These are phyloP conservation scores for Cylindroiulus punctatus DNA, from an alignment of 2,888 invertebrate genomes.

Conservation along the genomic window DNA sequence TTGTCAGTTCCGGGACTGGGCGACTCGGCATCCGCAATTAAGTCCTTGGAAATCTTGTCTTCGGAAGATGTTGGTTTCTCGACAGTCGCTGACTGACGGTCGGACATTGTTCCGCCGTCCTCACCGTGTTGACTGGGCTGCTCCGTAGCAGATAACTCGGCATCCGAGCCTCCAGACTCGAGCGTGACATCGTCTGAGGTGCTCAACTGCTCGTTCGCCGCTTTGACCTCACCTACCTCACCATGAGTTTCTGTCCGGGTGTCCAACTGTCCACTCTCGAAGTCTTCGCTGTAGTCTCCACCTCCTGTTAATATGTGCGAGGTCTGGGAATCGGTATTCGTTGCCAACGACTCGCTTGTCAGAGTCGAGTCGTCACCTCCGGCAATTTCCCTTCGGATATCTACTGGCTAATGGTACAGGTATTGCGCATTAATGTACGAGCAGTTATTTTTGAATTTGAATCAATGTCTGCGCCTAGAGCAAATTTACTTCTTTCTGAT, in stretches of 20 bases:
- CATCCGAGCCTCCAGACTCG: neutral
- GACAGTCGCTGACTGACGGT: neutral
- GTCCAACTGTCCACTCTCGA: conserved; percentile 7
- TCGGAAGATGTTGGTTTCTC: neutral
- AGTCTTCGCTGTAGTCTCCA: conserved; percentile 40
- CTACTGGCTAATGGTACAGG: neutral
- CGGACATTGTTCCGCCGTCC: neutral
- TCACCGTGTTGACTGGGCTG: neutral
- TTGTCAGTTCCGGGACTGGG: neutral
- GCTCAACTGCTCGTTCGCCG: neutral
- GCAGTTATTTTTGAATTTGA: too few species aligned
- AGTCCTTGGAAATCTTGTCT: neutral
- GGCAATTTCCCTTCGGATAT: neutral
- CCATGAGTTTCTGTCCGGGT: neutral
- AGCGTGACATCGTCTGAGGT: neutral
- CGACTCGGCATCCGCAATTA: neutral
- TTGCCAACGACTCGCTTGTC: neutral
- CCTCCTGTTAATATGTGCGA: neutral
- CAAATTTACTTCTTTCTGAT: neutral
- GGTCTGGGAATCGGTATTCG: neutral
- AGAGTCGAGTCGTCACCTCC: neutral
- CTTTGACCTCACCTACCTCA: neutral
- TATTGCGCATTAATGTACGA: too few species aligned
- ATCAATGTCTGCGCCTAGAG: too few species aligned
- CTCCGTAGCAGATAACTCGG: neutral